phyloP scores from a whole-genome alignment of 2,797 vertebrate species.

The Sebastes wilsoni region DNA sequence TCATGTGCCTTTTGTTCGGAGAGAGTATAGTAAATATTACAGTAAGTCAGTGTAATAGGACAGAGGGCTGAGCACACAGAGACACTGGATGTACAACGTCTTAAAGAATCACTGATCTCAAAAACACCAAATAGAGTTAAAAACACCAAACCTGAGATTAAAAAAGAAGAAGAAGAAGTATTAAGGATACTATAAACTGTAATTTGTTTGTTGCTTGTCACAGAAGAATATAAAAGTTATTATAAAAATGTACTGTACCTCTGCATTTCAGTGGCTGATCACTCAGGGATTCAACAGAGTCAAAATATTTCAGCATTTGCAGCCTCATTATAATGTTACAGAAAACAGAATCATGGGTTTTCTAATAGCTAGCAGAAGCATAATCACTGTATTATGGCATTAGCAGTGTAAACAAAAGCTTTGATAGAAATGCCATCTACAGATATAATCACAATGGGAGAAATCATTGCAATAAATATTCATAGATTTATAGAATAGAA shows the following conservation, averaged over 20 bases:
- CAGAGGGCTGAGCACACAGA: constrained; percentile 17
- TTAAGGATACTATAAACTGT: background rate
- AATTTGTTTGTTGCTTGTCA: background rate
- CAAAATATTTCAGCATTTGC: constrained; percentile 27
- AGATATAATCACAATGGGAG: constrained; percentile 28
- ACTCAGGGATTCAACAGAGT: constrained; percentile 70
- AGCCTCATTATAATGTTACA: constrained; percentile 16
- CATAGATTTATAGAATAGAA: constrained; percentile 26
- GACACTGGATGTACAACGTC: constrained; percentile 35
- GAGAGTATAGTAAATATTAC: constrained; percentile 12
- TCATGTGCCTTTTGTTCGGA: constrained; percentile 33
- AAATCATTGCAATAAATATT: constrained; percentile 33
- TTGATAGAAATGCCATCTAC: constrained; percentile 13
- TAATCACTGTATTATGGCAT: constrained; percentile 36
- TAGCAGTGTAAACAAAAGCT: constrained; percentile 14
- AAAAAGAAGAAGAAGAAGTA: background rate
- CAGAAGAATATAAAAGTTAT: background rate
- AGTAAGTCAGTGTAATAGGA: background rate
- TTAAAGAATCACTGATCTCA: background rate
- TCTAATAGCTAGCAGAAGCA: constrained; percentile 13
- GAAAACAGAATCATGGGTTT: constrained; percentile 20
- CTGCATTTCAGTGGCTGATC: constrained; percentile 28
- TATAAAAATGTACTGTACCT: constrained; percentile 26
- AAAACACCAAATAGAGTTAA: background rate
- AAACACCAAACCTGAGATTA: background rate